A percentile compares a stretch with the other conserved stretches of the same genome.
These are phyloP conservation scores for Myrmecobius fasciatus DNA, from an alignment of 2,113 vertebrate genomes.

Conservation along the genomic window DNA sequence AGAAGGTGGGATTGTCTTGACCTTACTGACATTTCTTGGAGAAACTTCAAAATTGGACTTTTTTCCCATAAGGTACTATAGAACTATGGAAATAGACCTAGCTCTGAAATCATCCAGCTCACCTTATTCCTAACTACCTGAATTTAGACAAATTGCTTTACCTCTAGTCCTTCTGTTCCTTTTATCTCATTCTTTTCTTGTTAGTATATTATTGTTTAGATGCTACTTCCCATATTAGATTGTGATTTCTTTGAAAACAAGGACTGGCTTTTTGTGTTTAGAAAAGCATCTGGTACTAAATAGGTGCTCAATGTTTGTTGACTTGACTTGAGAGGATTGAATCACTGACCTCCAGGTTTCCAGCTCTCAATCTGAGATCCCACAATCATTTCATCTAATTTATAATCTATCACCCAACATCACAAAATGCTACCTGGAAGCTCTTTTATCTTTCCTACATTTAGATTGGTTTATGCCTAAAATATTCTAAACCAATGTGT, in stretches of 20 bases:
- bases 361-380: not conserved
- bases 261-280: not conserved
- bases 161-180: not conserved
- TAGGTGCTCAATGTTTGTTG: not conserved
- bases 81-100: too few species aligned
- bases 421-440: not conserved
- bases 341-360: not conserved
- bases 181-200: not conserved
- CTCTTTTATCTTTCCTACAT: not conserved
- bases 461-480: not conserved
- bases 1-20: not conserved
- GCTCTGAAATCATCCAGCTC: not conserved
- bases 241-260: not conserved
- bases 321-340: not conserved
- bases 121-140: not conserved
- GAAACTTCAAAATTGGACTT: not conserved
- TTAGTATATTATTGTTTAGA: too few species aligned
- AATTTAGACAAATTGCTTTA: not conserved
- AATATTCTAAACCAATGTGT: not conserved
- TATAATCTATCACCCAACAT: not conserved
- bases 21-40: not conserved
- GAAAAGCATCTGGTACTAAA: not conserved
- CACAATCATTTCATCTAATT: not conserved
- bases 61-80: too few species aligned
- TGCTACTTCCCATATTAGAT: not conserved